phyloP scores from a whole-genome alignment of 2,797 vertebrate genomes.

The Arnoldichthys spilopterus region DNA sequence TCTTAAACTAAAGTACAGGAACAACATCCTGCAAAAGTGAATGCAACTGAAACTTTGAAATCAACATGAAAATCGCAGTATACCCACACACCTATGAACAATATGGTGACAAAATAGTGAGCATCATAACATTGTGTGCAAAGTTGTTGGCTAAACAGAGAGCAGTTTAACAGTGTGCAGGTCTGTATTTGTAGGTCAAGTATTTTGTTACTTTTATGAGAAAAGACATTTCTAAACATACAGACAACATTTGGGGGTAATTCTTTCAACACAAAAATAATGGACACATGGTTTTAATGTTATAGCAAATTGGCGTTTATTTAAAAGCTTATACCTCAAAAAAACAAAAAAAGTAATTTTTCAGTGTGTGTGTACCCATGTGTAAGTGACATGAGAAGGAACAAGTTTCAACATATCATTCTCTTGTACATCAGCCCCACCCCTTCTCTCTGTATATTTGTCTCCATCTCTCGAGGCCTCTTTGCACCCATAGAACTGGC shows the following conservation, averaged over 20 bases:
- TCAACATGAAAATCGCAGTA: not conserved
- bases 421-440: not conserved
- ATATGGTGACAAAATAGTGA: slow-evolving; percentile 16
- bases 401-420: slow-evolving; percentile 1
- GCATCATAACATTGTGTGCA: not conserved
- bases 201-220: not conserved
- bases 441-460: slow-evolving; percentile 35
- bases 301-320: too few species aligned
- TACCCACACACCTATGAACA: not conserved
- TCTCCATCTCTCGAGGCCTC: not conserved
- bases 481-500: slow-evolving; percentile 37
- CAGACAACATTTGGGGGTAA: too few species aligned
- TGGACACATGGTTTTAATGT: too few species aligned
- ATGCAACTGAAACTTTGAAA: not conserved
- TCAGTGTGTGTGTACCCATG: not conserved
- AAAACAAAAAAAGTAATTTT: not conserved
- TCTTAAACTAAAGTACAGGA: not conserved
- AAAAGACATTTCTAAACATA: not conserved
- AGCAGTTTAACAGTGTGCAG: not conserved
- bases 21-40: not conserved
- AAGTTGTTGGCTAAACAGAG: slow-evolving; percentile 11
- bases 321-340: too few species aligned
- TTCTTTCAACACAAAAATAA: too few species aligned
- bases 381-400: not conserved
- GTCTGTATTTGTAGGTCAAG: not conserved